Percentiles rank a stretch among this genome's conserved stretches.
Conservation (phyloP, 2,888 invertebrate genomes). For the Conus canariensis region DNA sequence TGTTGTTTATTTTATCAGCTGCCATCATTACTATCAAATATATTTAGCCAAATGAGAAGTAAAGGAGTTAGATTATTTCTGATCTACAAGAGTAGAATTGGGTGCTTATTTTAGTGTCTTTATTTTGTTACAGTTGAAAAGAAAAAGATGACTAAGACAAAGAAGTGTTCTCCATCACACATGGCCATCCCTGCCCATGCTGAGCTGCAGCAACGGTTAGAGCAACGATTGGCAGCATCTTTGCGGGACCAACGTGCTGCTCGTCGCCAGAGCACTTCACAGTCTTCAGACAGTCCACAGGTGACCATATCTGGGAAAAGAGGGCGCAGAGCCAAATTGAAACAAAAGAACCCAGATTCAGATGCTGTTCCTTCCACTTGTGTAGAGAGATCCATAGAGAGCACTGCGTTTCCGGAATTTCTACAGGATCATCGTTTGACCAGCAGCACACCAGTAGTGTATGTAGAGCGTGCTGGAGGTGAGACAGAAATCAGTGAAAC, state of each 20-base stretch:
- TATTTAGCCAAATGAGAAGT: too few relatives aligned
- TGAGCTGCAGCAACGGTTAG: neutral
- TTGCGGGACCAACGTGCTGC: neutral
- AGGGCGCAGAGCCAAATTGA: neutral
- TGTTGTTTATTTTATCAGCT: too few relatives aligned
- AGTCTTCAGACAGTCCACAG: neutral
- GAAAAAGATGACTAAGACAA: neutral
- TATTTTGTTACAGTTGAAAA: conserved; percentile 22
- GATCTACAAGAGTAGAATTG: neutral
- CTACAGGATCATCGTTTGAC: neutral
- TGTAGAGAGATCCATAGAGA: too few relatives aligned
- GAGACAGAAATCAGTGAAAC: neutral
- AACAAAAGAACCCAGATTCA: neutral
- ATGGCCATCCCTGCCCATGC: neutral
- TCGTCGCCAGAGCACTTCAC: neutral
- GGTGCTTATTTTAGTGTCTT: neutral
- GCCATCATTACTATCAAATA: too few relatives aligned
- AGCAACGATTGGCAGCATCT: neutral
- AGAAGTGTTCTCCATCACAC: neutral
- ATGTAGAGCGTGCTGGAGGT: neutral
- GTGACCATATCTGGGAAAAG: neutral
- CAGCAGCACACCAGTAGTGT: neutral
- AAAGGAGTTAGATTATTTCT: too few relatives aligned
- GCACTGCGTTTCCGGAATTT: too few relatives aligned
- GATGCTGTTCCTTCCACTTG: neutral